Conservation (phyloP, 2,113 vertebrate genomes). For the Galbula dea region DNA sequence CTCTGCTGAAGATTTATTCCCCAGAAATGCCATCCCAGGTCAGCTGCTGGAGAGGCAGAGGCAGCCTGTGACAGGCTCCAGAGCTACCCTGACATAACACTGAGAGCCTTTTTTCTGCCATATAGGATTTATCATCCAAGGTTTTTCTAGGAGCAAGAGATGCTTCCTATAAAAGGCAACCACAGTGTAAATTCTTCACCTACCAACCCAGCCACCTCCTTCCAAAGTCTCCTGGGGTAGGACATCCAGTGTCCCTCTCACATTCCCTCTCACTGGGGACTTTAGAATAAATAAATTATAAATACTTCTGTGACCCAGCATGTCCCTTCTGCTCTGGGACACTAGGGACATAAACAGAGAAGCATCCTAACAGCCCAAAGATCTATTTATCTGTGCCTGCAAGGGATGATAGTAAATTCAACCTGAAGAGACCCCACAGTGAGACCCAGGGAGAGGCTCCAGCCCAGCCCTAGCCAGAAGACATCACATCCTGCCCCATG, state of each 20-base stretch:
- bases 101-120: background rate
- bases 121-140: background rate
- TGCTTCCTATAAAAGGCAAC: slow-evolving; percentile 26
- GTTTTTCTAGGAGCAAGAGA: background rate
- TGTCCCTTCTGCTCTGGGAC: background rate
- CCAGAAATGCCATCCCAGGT: background rate
- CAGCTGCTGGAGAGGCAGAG: background rate
- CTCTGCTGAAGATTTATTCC: background rate
- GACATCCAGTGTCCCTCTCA: background rate
- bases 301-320: background rate
- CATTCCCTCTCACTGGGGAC: rapidly evolving
- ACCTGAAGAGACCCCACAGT: background rate
- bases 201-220: background rate
- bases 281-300: background rate
- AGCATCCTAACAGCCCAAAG: background rate
- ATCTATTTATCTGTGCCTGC: background rate
- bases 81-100: background rate
- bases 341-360: background rate
- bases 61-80: background rate
- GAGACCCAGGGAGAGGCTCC: background rate
- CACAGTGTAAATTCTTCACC: background rate
- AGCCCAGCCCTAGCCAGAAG: background rate
- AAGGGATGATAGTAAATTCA: background rate
- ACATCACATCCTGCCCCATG: background rate
- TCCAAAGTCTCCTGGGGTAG: background rate